phyloP scores from a whole-genome alignment of 2,797 vertebrate species.

The Paramormyrops hopkinsi region DNA sequence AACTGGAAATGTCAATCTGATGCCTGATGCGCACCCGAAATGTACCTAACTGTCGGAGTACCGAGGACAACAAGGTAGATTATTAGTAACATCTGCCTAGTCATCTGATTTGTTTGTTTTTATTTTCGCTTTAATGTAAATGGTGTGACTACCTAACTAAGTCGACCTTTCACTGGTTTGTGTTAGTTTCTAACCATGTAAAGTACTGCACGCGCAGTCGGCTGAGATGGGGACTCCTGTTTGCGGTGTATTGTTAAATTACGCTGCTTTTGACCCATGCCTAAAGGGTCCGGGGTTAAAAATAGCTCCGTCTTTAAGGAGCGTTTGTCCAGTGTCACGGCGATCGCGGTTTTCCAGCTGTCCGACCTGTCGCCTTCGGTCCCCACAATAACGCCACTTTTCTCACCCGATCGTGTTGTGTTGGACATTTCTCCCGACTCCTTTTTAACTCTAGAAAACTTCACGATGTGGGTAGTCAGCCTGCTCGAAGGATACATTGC shows the following conservation, averaged over 20 bases:
- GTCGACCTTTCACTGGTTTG: not conserved
- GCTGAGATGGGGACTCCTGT: not conserved
- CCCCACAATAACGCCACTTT: not conserved
- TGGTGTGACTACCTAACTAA: not conserved
- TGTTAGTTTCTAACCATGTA: not conserved
- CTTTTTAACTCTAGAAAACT: not conserved
- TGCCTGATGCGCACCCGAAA: not conserved
- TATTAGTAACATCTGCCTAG: not conserved
- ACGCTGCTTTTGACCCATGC: not conserved
- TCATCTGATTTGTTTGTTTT: not conserved
- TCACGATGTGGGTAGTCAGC: not conserved
- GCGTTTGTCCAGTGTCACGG: not conserved
- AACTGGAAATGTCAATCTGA: not conserved
- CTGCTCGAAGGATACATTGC: not conserved
- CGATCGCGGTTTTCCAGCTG: not conserved
- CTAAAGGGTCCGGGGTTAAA: not conserved
- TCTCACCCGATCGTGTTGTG: not conserved
- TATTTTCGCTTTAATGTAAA: slow-evolving; percentile 1
- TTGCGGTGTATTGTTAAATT: not conserved
- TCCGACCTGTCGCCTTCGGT: not conserved
- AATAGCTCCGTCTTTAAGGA: not conserved
- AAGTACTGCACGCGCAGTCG: not conserved
- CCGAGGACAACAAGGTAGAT: not conserved
- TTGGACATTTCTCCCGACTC: not conserved
- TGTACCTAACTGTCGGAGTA: not conserved